A percentile compares a stretch with the other conserved stretches of the same genome.
These are phyloP conservation scores for Resseliella maxima DNA, from an alignment of 2,888 invertebrate genomes.

Conservation along the genomic window DNA sequence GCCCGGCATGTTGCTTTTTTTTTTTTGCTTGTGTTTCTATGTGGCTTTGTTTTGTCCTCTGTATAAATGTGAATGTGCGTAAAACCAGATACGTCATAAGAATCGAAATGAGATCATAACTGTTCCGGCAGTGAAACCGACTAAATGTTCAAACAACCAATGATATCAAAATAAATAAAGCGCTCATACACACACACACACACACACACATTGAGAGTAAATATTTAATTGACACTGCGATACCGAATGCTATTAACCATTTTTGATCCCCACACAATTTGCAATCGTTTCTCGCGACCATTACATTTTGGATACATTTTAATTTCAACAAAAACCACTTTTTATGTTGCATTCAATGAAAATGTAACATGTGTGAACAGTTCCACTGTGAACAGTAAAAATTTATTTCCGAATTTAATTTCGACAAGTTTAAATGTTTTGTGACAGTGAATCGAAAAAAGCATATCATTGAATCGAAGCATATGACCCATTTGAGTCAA, in stretches of 20 bases:
- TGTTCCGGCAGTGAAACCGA: background rate
- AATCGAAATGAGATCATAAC: conserved; percentile 54
- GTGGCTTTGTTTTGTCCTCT: background rate
- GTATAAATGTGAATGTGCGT: background rate
- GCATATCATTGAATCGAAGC: too few relatives aligned
- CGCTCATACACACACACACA: too few relatives aligned
- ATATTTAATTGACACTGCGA: conserved; percentile 41
- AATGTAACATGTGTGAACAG: too few relatives aligned
- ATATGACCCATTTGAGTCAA: too few relatives aligned
- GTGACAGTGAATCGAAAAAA: too few relatives aligned
- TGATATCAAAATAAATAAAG: conserved; percentile 27
- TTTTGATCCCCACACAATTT: background rate
- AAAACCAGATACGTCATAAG: conserved; percentile 46
- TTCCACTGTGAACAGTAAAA: too few relatives aligned
- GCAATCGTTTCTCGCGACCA: background rate
- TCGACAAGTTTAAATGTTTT: too few relatives aligned
- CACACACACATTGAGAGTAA: too few relatives aligned
- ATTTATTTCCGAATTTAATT: too few relatives aligned
- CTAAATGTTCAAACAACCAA: conserved; percentile 46
- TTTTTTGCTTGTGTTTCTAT: background rate
- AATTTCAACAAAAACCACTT: background rate
- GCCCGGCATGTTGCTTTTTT: background rate
- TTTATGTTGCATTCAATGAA: too few relatives aligned
- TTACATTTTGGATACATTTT: conserved; percentile 4
- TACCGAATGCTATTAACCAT: background rate